These are phyloP conservation scores for Pollachius pollachius DNA, from an alignment of 2,113 vertebrate genomes.

Conservation along the genomic window DNA sequence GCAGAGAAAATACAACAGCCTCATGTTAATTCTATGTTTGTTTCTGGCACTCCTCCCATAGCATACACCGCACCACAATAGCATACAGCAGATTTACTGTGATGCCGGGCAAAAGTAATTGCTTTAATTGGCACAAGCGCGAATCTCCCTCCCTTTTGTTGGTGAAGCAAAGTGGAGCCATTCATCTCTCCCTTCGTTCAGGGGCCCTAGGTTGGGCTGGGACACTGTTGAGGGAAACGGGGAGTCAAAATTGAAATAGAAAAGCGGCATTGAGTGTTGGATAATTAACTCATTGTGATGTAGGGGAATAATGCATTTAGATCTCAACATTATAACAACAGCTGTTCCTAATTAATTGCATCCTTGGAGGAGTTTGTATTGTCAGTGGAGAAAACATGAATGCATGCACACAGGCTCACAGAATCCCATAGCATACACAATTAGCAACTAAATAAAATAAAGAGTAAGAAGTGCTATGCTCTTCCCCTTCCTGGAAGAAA, in stretches of 20 bases:
- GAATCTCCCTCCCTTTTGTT: conserved; percentile 22
- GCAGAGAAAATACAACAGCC: conserved; percentile 4
- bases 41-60: conserved; percentile 19
- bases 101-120: conserved; percentile 56
- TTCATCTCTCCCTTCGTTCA: conserved; percentile 39
- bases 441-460: background rate
- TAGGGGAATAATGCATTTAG: conserved; percentile 37
- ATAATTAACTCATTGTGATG: conserved; percentile 44
- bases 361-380: conserved; percentile 16
- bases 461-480: background rate
- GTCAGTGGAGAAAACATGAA: conserved; percentile 10
- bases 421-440: background rate
- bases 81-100: conserved; percentile 57
- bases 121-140: conserved; percentile 61
- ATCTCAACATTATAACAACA: conserved; percentile 52
- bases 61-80: conserved; percentile 24
- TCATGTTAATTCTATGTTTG: conserved; percentile 27
- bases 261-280: conserved; percentile 12
- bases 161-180: conserved; percentile 35
- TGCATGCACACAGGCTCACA: background rate
- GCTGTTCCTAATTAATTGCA: conserved; percentile 45
- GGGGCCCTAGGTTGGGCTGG: conserved; percentile 22
- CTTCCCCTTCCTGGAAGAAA: too few species aligned
- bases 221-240: conserved; percentile 7
- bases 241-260: conserved; percentile 47